phyloP scores from a whole-genome alignment of 2,797 vertebrate species.

The Vespertilio murinus region DNA sequence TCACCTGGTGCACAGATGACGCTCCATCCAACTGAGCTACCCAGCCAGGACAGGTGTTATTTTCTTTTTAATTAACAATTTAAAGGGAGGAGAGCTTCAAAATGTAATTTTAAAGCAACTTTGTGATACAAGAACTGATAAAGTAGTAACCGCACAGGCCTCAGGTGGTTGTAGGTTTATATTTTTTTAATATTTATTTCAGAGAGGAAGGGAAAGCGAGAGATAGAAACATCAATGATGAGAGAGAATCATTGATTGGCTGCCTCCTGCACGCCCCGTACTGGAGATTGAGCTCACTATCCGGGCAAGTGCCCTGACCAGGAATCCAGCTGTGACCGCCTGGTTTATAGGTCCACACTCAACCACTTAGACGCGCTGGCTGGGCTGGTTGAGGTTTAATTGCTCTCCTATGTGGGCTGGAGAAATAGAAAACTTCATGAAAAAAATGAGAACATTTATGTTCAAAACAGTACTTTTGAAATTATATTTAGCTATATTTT shows the following conservation, averaged over 20 bases:
- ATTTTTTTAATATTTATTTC: no score
- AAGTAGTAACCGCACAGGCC: neutral
- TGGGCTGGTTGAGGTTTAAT: neutral
- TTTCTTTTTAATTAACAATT: slow-evolving; percentile 52
- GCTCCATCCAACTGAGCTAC: neutral
- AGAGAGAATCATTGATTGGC: no score
- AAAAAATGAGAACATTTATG: neutral
- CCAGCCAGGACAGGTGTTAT: neutral
- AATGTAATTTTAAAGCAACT: neutral
- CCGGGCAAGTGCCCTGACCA: no score
- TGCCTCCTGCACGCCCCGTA: no score
- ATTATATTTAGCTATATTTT: neutral
- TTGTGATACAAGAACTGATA: neutral
- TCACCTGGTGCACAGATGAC: neutral
- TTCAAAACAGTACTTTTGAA: neutral
- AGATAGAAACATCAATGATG: no score
- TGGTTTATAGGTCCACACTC: no score
- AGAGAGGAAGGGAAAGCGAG: no score
- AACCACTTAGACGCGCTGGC: no score
- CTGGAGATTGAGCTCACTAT: no score
- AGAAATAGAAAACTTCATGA: neutral
- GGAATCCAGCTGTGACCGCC: no score
- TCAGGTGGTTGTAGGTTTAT: neutral
- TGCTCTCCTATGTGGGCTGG: neutral
- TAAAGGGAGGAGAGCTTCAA: neutral